phyloP scores from a whole-genome alignment of 2,888 invertebrate genomes.

The Ornithoptera alexandrae region DNA sequence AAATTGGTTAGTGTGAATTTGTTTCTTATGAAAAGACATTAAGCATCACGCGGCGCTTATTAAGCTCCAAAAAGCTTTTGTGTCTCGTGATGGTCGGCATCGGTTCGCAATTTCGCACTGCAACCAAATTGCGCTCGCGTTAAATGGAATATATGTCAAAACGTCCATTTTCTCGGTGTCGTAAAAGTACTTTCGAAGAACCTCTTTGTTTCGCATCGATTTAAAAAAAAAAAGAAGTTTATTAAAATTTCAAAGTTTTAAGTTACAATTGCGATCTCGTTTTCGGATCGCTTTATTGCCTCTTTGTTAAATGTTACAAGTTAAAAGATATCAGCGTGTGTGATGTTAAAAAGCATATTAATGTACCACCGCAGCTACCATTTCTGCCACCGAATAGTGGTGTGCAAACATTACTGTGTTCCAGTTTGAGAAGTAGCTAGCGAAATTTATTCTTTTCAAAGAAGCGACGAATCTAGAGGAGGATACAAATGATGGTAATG shows the following conservation, averaged over 20 bases:
- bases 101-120: slow-evolving; percentile 44
- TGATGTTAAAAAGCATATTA: background rate
- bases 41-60: slow-evolving; percentile 43
- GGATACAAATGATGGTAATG: no score
- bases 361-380: background rate
- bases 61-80: slow-evolving; percentile 47
- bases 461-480: no score
- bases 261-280: slow-evolving; percentile 44
- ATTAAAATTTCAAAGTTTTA: slow-evolving; percentile 38
- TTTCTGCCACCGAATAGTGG: background rate
- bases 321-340: background rate
- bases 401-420: background rate
- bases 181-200: slow-evolving; percentile 41
- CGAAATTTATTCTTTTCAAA: no score
- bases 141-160: slow-evolving; percentile 59
- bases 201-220: slow-evolving; percentile 57
- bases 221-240: slow-evolving; percentile 51
- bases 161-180: slow-evolving; percentile 45
- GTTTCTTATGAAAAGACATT: slow-evolving; percentile 19
- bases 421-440: no score
- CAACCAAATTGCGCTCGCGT: slow-evolving; percentile 54
- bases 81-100: slow-evolving; percentile 51
- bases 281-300: slow-evolving; percentile 30
- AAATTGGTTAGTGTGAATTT: slow-evolving; percentile 17
- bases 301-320: slow-evolving; percentile 3